Conservation (phyloP, 2,888 invertebrate species). For the Caenorhabditis doughertyi region DNA sequence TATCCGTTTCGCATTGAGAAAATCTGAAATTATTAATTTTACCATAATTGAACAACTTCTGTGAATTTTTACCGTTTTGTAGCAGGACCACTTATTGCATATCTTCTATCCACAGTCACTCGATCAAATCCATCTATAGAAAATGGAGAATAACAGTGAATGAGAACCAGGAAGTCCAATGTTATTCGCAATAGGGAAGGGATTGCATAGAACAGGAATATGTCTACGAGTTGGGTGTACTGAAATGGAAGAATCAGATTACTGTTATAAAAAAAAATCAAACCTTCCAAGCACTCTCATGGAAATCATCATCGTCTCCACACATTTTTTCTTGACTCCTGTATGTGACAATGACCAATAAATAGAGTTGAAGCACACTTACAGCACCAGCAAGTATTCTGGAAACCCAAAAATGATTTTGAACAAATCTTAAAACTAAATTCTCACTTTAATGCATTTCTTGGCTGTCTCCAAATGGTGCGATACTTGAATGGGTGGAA, state of each 20-base stretch:
- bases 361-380: constrained; percentile 74
- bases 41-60: no score
- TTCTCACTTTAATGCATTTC: constrained; percentile 75
- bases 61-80: constrained; percentile 49
- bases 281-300: constrained; percentile 52
- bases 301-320: constrained; percentile 53
- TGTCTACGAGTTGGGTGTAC: constrained; percentile 78
- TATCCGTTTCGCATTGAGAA: constrained; percentile 44
- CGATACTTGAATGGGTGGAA: constrained; percentile 80
- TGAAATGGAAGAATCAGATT: constrained; percentile 23
- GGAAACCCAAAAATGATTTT: constrained; percentile 1
- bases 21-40: constrained; percentile 16
- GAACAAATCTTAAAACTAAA: not conserved
- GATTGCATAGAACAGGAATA: constrained; percentile 78
- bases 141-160: constrained; percentile 77
- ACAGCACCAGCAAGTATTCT: constrained; percentile 70
- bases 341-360: constrained; percentile 76
- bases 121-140: constrained; percentile 59
- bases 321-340: constrained; percentile 64
- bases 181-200: constrained; percentile 76
- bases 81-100: constrained; percentile 68
- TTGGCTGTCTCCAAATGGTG: constrained; percentile 80
- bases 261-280: not conserved
- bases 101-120: constrained; percentile 65
- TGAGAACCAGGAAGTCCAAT: constrained; percentile 78